Conservation (phyloP, 2,888 invertebrate species). For the Drosophila robusta region DNA sequence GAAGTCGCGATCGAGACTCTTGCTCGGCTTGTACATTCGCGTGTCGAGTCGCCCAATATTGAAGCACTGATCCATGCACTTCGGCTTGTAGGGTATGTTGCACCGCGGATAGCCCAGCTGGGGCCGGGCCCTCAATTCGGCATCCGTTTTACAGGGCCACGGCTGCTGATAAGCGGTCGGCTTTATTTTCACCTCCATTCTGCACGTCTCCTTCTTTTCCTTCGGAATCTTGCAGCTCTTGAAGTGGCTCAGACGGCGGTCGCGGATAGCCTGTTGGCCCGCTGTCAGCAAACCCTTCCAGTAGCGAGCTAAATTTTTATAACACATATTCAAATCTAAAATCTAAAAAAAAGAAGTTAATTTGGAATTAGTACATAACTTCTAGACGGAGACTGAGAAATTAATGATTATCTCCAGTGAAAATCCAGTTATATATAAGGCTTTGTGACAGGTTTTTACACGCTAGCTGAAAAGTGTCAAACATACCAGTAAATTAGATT, state of each 20-base stretch:
- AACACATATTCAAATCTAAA: conserved; percentile 5
- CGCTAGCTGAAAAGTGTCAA: not conserved
- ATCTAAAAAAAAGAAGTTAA: not conserved
- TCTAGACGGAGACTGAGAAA: not conserved
- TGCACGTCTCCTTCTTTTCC: not conserved
- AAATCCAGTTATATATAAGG: rapidly evolving
- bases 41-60: conserved; percentile 24
- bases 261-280: too few species aligned
- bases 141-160: conserved; percentile 28
- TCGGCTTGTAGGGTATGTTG: conserved; percentile 2
- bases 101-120: conserved; percentile 29
- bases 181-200: not conserved
- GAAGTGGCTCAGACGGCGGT: not conserved
- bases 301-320: not conserved
- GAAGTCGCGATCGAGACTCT: conserved; percentile 26
- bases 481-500: too few species aligned
- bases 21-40: conserved; percentile 40
- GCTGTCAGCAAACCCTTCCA: not conserved
- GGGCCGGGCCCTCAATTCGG: conserved; percentile 12
- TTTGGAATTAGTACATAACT: not conserved
- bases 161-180: conserved; percentile 17
- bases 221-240: not conserved
- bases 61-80: conserved; percentile 14
- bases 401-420: not conserved
- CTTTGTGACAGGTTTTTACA: conserved; percentile 2